These are phyloP conservation scores for Lypha dubia DNA, from an alignment of 2,888 invertebrate species.

Conservation along the genomic window DNA sequence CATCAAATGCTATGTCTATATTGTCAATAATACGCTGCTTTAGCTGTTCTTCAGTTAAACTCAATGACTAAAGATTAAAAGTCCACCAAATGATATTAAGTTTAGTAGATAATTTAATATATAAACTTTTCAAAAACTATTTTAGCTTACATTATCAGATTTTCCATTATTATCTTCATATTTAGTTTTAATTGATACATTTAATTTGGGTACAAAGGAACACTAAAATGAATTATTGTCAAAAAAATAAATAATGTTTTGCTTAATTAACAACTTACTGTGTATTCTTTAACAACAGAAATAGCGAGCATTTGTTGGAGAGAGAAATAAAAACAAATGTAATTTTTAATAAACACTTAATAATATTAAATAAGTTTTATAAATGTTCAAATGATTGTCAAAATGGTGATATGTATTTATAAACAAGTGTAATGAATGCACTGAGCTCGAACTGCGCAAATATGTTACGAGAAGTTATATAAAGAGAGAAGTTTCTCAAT, in stretches of 20 bases:
- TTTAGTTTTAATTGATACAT: conserved; percentile 92
- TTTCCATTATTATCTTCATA: conserved; percentile 95
- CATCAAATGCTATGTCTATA: conserved; percentile 95
- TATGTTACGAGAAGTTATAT: no score
- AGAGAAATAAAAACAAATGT: conserved; percentile 34
- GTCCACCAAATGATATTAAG: background rate
- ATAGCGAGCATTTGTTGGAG: conserved; percentile 10
- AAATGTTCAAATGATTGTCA: background rate
- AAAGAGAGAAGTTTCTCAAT: no score
- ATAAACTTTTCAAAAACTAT: background rate
- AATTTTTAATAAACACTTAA: background rate
- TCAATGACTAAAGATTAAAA: conserved; percentile 87
- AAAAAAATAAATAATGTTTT: conserved; percentile 78
- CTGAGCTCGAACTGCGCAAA: no score
- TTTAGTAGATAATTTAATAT: background rate
- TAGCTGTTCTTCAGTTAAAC: conserved; percentile 89
- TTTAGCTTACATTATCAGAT: conserved; percentile 91
- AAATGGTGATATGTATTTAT: background rate
- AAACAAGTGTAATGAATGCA: no score
- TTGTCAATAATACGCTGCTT: conserved; percentile 89
- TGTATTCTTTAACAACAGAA: conserved; percentile 86
- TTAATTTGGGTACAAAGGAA: conserved; percentile 94
- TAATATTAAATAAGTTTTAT: background rate
- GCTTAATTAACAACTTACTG: conserved; percentile 85
- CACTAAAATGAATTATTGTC: conserved; percentile 86